phyloP scores from a whole-genome alignment of 1,140 invertebrate genomes.

The Heliconius himera region DNA sequence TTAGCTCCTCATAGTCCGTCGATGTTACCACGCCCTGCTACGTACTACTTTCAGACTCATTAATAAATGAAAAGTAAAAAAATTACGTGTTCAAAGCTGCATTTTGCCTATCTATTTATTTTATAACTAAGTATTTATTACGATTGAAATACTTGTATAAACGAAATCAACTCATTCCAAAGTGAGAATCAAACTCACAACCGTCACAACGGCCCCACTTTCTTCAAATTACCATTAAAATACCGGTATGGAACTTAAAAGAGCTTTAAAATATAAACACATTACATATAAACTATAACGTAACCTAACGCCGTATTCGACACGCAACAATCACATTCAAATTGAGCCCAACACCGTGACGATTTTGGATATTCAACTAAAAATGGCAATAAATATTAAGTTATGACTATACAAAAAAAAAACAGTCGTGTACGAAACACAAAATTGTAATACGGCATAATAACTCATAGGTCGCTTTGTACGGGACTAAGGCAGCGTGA shows the following conservation, averaged over 20 bases:
- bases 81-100: neutral
- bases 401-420: conserved; percentile 77
- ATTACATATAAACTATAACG: neutral
- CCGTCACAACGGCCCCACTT: too few species aligned
- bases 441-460: conserved; percentile 75
- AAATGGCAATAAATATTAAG: conserved; percentile 78
- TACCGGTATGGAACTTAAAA: neutral
- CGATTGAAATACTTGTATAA: too few species aligned
- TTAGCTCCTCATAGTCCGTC: too few species aligned
- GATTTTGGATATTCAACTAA: conserved; percentile 75
- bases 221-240: neutral
- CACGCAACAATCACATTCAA: conserved; percentile 40
- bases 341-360: conserved; percentile 67
- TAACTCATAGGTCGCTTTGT: conserved; percentile 81
- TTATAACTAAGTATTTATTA: too few species aligned
- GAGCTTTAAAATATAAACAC: neutral
- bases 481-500: conserved; percentile 79
- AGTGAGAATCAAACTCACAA: too few species aligned
- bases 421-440: conserved; percentile 60
- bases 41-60: too few species aligned
- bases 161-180: too few species aligned
- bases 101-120: too few species aligned
- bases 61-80: too few species aligned
- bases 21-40: too few species aligned
- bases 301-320: neutral